Evolutionary conservation across 2,113 vertebrate species (phyloP).

Genomic region (Murina feae): DNA sequence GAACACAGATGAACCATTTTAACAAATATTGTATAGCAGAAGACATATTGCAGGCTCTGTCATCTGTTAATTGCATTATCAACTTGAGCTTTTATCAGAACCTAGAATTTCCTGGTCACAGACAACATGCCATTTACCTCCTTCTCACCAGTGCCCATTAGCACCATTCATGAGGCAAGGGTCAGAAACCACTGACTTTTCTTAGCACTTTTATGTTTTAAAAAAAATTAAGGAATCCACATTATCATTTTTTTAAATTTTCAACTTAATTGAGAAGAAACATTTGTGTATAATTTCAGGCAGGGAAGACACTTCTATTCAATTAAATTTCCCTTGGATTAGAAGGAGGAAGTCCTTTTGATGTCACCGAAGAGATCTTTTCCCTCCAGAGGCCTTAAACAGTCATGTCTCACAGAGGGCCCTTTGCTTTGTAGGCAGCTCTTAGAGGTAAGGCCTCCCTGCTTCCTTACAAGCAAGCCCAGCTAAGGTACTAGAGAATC

Average conservation of each 20-base stretch:
- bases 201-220: neutral
- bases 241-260: neutral
- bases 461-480: neutral
- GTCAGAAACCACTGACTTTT: neutral
- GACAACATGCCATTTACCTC: neutral
- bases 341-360: neutral
- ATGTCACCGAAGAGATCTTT: neutral
- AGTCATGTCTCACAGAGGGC: neutral
- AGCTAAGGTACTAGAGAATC: neutral
- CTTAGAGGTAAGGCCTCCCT: neutral
- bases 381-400: neutral
- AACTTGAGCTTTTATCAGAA: neutral
- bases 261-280: neutral
- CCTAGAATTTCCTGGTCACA: neutral
- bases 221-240: neutral
- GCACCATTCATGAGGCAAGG: neutral
- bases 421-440: neutral
- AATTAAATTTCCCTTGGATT: neutral
- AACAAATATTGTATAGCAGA: neutral
- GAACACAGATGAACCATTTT: conserved; percentile 30
- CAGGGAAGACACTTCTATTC: neutral
- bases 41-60: neutral
- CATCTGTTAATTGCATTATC: neutral
- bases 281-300: neutral
- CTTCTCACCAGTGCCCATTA: neutral